Percentiles rank a stretch among this genome's conserved stretches.
phyloP scores from a whole-genome alignment of 2,113 vertebrate genomes.

The Oreochromis aureus region DNA sequence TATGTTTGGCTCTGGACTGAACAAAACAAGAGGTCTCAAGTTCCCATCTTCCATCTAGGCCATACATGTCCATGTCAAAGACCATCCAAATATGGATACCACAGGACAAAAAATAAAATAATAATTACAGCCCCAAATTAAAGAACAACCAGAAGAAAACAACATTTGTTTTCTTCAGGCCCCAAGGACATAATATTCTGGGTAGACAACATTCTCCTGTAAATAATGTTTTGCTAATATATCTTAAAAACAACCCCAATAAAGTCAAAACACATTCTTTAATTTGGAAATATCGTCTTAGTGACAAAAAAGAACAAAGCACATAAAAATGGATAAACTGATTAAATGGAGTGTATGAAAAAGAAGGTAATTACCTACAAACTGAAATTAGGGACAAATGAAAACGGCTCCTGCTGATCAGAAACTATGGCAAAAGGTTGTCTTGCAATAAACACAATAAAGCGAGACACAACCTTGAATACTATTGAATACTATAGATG shows the following conservation, averaged over 20 bases:
- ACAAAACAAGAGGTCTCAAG: not conserved
- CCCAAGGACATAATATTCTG: not conserved
- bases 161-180: not conserved
- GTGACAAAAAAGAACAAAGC: not conserved
- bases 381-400: not conserved
- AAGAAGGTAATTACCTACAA: not conserved
- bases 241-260: not conserved
- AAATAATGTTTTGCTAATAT: not conserved
- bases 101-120: not conserved
- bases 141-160: not conserved
- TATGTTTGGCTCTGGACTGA: not conserved
- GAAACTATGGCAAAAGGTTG: not conserved
- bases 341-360: not conserved
- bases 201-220: not conserved
- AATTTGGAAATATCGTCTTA: not conserved
- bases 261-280: no score
- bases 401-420: not conserved
- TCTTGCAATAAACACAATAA: not conserved
- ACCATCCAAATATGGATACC: not conserved
- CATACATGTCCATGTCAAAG: not conserved
- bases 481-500: not conserved
- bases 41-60: not conserved
- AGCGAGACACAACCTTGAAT: not conserved
- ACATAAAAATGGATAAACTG: not conserved
- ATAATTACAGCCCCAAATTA: not conserved